Evolutionary conservation across 2,113 vertebrate genomes (phyloP), one percentile per base, ranked within the genome.

Genomic region (Brienomyrus longianalis): DNA sequence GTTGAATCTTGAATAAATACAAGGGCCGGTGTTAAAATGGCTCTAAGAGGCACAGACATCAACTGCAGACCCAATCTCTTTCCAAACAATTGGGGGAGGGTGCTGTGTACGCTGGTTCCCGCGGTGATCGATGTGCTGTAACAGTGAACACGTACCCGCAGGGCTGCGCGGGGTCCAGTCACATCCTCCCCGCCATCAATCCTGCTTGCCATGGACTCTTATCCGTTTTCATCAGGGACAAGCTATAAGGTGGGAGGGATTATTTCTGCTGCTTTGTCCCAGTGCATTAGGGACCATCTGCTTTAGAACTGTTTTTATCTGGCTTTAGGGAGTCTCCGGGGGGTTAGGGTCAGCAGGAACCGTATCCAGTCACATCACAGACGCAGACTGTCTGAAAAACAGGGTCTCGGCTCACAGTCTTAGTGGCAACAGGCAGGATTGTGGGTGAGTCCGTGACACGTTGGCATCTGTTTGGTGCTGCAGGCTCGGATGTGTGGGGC

Each of bases 241-340:
- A 80, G 15, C 35, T 19, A 80, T 43, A 39, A 80, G 31, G 74
- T 80, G 74, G 74, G 74, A 43, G 35, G 15, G 35, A 80, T 39
- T 80, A 80, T 80, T 19, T 80, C 74, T 80, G 74, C 74, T 80
- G 74, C 35, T 80, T 80, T 35, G 74, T 80, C 6, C 74, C 74
- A 80, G 74, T 80, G 43, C 74, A 43, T 80, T 80, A 80, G 74
- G 74, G 74, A 35, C 74, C 74, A 80, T 80, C 74, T 80, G 74
- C 31, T 35, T 43, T 43, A 43, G 74, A 31, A 77, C 70, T 27
- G 13, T 19, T 31, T 77, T 77, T 77, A 77, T 39, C 31, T 6
- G 70, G 35, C 74, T 80, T 80, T 43, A 39, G 74, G 74, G 74
- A 80, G 35, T 19, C 74, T 35, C 35, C 19, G 35, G 74, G 17